Percentiles rank a stretch among this genome's conserved stretches.
phyloP scores from a whole-genome alignment of 2,888 invertebrate genomes.

The Hedychridium roseum region DNA sequence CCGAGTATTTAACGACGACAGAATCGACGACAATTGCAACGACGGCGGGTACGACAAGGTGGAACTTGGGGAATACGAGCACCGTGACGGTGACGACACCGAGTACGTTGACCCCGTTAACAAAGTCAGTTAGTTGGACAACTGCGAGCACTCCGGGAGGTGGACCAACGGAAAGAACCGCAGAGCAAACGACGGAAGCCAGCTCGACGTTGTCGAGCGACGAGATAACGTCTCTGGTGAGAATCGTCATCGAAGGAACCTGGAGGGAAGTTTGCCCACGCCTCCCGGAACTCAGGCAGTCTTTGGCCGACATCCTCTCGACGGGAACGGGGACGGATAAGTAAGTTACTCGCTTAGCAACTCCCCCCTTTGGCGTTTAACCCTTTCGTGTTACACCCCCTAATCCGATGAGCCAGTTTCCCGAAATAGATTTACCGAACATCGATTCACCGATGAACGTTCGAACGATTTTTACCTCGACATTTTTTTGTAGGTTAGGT shows the following conservation, averaged over 20 bases:
- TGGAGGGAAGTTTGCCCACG: conserved; percentile 48
- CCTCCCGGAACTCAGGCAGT: conserved; percentile 36
- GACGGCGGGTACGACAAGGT: conserved; percentile 11
- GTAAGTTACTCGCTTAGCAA: no score
- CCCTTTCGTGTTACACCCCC: neutral
- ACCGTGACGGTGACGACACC: conserved; percentile 1
- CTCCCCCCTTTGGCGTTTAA: no score
- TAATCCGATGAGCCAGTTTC: no score
- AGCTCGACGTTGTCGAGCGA: conserved; percentile 21
- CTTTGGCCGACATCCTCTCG: conserved; percentile 41
- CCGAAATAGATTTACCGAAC: no score
- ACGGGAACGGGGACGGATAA: conserved; percentile 29
- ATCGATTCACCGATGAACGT: no score
- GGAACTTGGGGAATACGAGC: neutral
- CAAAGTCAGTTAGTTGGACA: conserved; percentile 2
- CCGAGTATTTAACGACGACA: conserved; percentile 10
- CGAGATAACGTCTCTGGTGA: conserved; percentile 45
- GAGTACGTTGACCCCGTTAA: conserved; percentile 5
- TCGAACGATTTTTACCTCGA: neutral
- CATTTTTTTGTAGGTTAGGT: no score
- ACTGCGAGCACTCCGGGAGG: conserved; percentile 7
- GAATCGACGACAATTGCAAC: conserved; percentile 5
- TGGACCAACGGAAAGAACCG: conserved; percentile 14
- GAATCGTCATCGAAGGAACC: conserved; percentile 49
- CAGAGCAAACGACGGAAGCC: conserved; percentile 17